These are phyloP conservation scores for Crocidura indochinensis DNA, from an alignment of 2,797 vertebrate genomes.

Conservation along the genomic window DNA sequence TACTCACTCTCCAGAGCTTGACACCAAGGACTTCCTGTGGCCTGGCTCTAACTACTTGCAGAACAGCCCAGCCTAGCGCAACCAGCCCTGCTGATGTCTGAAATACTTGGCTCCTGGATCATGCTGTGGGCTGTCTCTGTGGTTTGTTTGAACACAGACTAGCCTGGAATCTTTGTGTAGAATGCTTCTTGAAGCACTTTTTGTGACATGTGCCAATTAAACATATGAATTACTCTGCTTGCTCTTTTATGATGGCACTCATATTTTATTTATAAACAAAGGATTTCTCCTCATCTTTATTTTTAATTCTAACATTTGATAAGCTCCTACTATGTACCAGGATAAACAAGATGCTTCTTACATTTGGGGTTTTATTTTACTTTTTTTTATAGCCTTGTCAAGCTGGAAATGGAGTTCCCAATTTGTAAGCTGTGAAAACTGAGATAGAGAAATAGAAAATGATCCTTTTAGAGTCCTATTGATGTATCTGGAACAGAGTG, in stretches of 20 bases:
- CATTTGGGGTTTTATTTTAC: slow-evolving; percentile 12
- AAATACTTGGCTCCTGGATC: slow-evolving; percentile 81
- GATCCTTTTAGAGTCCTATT: not conserved
- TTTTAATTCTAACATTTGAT: not conserved
- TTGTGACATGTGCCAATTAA: slow-evolving; percentile 78
- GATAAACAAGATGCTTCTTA: not conserved
- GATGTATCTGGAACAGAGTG: not conserved
- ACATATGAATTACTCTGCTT: slow-evolving; percentile 76
- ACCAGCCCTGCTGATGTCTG: slow-evolving; percentile 81
- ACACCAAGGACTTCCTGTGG: slow-evolving; percentile 78
- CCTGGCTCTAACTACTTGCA: slow-evolving; percentile 32
- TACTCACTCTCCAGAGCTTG: not conserved
- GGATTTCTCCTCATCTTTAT: slow-evolving; percentile 14
- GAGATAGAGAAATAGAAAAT: not conserved
- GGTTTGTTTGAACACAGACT: slow-evolving; percentile 82
- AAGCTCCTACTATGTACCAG: not conserved
- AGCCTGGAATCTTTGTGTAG: slow-evolving; percentile 82
- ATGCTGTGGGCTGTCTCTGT: slow-evolving; percentile 81
- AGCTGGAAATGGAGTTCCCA: not conserved
- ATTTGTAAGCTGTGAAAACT: slow-evolving; percentile 51
- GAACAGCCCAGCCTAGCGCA: slow-evolving; percentile 54
- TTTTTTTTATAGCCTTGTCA: not conserved
- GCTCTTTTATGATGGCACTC: slow-evolving; percentile 60
- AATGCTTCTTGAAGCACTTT: slow-evolving; percentile 80
- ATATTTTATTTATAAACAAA: slow-evolving; percentile 69